Conservation (phyloP, 2,888 invertebrate genomes). For the Neoitamus cyanurus region DNA sequence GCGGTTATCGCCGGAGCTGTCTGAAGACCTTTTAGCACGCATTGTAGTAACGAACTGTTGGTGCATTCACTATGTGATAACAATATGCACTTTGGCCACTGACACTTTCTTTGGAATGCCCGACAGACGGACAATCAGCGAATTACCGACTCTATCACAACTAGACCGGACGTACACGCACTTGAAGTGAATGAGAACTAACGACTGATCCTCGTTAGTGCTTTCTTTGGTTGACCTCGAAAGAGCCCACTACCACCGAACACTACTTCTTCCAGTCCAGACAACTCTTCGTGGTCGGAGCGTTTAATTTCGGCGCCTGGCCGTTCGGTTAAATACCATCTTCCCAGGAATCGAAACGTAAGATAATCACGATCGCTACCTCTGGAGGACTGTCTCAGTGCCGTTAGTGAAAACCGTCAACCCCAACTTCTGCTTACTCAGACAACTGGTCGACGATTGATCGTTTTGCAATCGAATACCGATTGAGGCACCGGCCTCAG, state of each 20-base stretch:
- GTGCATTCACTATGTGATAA: conserved; percentile 20
- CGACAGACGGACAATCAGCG: conserved; percentile 6
- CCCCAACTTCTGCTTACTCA: background rate
- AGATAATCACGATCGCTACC: background rate
- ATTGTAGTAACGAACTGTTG: background rate
- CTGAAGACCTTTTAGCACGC: background rate
- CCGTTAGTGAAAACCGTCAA: background rate
- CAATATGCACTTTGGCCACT: conserved; percentile 25
- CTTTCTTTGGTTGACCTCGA: conserved; percentile 35
- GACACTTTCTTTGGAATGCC: conserved; percentile 39
- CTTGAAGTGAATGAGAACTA: conserved; percentile 23
- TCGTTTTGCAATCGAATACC: background rate
- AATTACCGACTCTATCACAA: background rate
- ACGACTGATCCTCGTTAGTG: conserved; percentile 18
- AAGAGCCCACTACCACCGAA: background rate
- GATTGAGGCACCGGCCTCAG: background rate
- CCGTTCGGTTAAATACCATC: background rate
- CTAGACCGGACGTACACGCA: conserved; percentile 30
- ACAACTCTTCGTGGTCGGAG: background rate
- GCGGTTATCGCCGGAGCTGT: background rate
- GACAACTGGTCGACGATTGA: background rate
- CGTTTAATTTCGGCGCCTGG: background rate
- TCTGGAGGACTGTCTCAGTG: background rate
- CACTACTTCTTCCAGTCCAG: background rate
- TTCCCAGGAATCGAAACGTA: background rate